phyloP scores from a whole-genome alignment of 2,888 invertebrate species.

The Erpobdella octoculata region DNA sequence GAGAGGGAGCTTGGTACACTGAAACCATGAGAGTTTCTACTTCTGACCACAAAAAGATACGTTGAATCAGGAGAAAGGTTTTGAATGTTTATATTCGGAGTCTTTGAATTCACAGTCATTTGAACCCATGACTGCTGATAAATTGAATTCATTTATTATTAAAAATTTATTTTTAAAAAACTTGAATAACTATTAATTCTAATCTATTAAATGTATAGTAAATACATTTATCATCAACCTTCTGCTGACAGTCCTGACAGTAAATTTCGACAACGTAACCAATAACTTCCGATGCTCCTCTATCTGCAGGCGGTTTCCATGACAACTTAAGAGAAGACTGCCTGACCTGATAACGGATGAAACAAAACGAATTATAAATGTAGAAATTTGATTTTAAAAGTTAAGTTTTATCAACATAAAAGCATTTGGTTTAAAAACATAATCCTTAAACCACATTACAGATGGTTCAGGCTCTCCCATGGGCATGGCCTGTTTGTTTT shows the following conservation, averaged over 20 bases:
- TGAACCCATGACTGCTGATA: slow-evolving; percentile 5
- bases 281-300: slow-evolving; percentile 35
- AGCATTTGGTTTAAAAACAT: no score
- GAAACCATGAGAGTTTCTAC: slow-evolving; percentile 75
- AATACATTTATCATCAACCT: not conserved
- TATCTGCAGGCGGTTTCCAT: slow-evolving; percentile 38
- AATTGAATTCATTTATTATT: not conserved
- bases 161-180: not conserved
- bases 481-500: no score
- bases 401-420: no score
- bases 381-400: no score
- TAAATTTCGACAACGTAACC: slow-evolving; percentile 13
- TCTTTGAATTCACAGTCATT: not conserved
- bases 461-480: not conserved
- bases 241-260: slow-evolving; percentile 9
- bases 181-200: not conserved
- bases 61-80: slow-evolving; percentile 70
- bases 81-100: slow-evolving; percentile 58
- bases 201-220: not conserved
- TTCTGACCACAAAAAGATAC: slow-evolving; percentile 74
- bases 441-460: no score
- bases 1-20: slow-evolving; percentile 67
- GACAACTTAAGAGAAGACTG: slow-evolving; percentile 36
- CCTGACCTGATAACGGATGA: slow-evolving; percentile 8
- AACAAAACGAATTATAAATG: no score